A percentile compares a stretch with the other conserved stretches of the same genome.
These are phyloP conservation scores for Cenopis cana DNA, from an alignment of 2,888 invertebrate species.

Conservation along the genomic window DNA sequence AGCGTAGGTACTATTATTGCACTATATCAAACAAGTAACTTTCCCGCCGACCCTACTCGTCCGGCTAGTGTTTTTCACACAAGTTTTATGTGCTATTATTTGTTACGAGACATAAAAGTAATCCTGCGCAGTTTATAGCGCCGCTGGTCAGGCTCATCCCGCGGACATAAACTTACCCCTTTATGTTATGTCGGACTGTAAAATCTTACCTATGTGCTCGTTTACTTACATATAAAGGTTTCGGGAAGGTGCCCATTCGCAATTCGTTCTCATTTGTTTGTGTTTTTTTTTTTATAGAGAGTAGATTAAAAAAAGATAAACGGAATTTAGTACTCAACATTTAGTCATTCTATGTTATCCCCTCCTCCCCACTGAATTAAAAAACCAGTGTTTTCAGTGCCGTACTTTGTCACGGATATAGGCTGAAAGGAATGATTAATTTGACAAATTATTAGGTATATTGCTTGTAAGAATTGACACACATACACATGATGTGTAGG, in stretches of 20 bases:
- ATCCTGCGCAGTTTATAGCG: slow-evolving; percentile 74
- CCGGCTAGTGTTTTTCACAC: slow-evolving; percentile 83
- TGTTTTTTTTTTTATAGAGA: background rate
- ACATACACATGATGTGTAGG: too few species aligned
- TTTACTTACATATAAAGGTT: slow-evolving; percentile 32
- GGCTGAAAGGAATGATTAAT: too few species aligned
- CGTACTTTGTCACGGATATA: too few species aligned
- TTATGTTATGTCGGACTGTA: slow-evolving; percentile 75
- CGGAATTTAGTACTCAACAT: too few species aligned
- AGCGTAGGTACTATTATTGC: background rate
- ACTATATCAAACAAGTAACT: slow-evolving; percentile 19
- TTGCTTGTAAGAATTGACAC: too few species aligned
- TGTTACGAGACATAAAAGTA: slow-evolving; percentile 82
- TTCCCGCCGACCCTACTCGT: slow-evolving; percentile 53
- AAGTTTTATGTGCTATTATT: slow-evolving; percentile 85
- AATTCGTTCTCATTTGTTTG: slow-evolving; percentile 7
- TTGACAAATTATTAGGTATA: too few species aligned
- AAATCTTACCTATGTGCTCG: slow-evolving; percentile 61
- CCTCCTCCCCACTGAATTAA: too few species aligned
- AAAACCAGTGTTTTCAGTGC: too few species aligned
- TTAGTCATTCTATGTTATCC: too few species aligned
- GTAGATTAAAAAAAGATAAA: too few species aligned
- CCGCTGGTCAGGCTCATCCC: slow-evolving; percentile 67
- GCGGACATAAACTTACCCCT: slow-evolving; percentile 73
- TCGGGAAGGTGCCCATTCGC: background rate